A percentile compares a stretch with the other conserved stretches of the same genome.
Conservation (phyloP, 2,888 invertebrate genomes). For the Sarcophaga variegata region DNA sequence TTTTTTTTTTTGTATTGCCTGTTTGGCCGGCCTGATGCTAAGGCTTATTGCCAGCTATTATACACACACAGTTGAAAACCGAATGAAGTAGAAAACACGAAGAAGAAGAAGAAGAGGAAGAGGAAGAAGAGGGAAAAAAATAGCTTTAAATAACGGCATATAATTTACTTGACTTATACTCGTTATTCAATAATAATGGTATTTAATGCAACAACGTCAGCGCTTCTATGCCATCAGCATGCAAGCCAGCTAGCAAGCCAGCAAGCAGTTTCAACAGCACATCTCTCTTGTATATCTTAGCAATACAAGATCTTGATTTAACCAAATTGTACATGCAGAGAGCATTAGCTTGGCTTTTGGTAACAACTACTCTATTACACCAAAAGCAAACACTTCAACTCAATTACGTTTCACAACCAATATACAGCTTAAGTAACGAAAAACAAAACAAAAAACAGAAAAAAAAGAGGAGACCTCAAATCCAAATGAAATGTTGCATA, state of each 20-base stretch:
- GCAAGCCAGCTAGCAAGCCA: not conserved
- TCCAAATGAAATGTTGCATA: not conserved
- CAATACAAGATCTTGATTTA: constrained; percentile 59
- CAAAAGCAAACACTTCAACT: constrained; percentile 66
- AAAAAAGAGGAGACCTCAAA: not conserved
- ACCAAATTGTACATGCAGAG: constrained; percentile 58
- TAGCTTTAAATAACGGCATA: constrained; percentile 66
- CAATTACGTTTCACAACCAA: constrained; percentile 54
- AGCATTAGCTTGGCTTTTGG: constrained; percentile 44
- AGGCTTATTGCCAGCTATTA: too few relatives aligned
- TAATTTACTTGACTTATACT: constrained; percentile 70
- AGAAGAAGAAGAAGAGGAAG: not conserved
- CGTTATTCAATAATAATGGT: constrained; percentile 70
- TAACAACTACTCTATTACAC: constrained; percentile 62
- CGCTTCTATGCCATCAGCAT: not conserved
- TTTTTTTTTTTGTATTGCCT: not conserved
- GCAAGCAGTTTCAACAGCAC: not conserved
- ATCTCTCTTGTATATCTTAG: constrained; percentile 32
- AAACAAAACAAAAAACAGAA: constrained; percentile 17
- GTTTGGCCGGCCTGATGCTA: not conserved
- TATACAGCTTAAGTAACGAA: not conserved
- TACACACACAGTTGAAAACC: not conserved
- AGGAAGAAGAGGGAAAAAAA: not conserved
- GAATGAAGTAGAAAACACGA: constrained; percentile 18
- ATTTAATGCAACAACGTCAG: constrained; percentile 57